Conservation (phyloP, 2,113 vertebrate genomes). For the Dunckerocampus dactyliophorus region DNA sequence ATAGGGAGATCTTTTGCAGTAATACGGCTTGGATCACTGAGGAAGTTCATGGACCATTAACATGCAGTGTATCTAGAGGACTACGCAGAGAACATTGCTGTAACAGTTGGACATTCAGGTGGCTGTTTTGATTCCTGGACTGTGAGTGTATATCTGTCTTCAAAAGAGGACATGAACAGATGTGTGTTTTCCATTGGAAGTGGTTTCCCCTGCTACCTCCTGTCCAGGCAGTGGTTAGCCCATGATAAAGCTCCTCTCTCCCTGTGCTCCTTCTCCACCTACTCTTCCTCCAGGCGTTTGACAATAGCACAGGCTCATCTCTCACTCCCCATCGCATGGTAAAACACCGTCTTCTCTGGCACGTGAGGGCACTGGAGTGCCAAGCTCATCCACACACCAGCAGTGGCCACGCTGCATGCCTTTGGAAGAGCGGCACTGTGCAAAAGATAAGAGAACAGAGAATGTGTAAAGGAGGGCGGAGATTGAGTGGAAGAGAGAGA, state of each 20-base stretch:
- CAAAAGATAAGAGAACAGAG: conserved; percentile 19
- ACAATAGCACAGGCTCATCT: conserved; percentile 31
- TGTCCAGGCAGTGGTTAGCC: conserved; percentile 70
- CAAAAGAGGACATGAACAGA: conserved; percentile 45
- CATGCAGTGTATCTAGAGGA: conserved; percentile 49
- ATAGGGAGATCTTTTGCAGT: conserved; percentile 42
- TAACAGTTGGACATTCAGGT: conserved; percentile 64
- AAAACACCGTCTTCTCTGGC: conserved; percentile 62
- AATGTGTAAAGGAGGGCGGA: conserved; percentile 35
- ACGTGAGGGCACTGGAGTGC: conserved; percentile 59
- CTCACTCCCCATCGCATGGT: conserved; percentile 74
- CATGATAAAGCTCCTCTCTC: conserved; percentile 63
- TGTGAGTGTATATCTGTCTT: conserved; percentile 47
- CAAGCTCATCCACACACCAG: conserved; percentile 80
- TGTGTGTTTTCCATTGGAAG: conserved; percentile 58
- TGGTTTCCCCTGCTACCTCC: conserved; percentile 69
- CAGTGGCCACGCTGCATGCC: conserved; percentile 79
- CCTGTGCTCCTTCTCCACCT: conserved; percentile 50
- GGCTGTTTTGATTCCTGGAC: conserved; percentile 51
- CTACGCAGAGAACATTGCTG: conserved; percentile 52
- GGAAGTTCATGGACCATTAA: conserved; percentile 56
- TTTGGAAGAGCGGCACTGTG: conserved; percentile 79
- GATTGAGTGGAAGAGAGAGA: conserved; percentile 20
- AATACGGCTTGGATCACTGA: conserved; percentile 46
- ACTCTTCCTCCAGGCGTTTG: conserved; percentile 64